phyloP scores from a whole-genome alignment of 2,888 invertebrate genomes.

The Nemoura dubitans region DNA sequence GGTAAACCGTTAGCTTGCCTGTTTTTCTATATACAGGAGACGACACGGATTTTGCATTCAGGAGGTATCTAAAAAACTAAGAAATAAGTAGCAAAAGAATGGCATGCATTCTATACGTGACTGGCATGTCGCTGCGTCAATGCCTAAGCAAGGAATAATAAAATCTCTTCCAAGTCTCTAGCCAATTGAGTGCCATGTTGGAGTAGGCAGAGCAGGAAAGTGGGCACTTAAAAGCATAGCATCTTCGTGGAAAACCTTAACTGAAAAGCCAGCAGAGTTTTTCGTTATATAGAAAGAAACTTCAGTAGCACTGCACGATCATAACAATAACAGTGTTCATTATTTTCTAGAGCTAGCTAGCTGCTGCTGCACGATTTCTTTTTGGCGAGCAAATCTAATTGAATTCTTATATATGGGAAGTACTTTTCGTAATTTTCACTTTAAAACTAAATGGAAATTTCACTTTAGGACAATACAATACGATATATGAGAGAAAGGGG shows the following conservation, averaged over 20 bases:
- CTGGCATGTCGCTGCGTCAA: not conserved
- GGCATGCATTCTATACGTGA: not conserved
- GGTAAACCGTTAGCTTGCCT: not conserved
- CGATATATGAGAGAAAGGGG: not conserved
- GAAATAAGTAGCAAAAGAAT: slow-evolving; percentile 12
- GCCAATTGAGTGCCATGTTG: slow-evolving; percentile 4
- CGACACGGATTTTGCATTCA: not conserved
- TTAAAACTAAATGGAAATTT: not conserved
- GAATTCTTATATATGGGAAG: not conserved
- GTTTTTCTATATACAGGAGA: not conserved
- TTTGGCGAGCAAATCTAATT: not conserved
- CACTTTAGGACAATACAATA: not conserved
- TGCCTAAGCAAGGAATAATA: slow-evolving; percentile 7
- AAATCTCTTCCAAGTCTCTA: not conserved
- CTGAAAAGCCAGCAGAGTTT: not conserved
- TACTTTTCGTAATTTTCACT: not conserved
- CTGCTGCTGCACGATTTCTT: not conserved
- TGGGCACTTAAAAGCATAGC: not conserved
- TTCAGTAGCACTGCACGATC: not conserved
- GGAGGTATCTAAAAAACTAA: not conserved
- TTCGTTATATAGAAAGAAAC: not conserved
- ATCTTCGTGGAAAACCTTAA: not conserved
- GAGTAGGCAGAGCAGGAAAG: not conserved
- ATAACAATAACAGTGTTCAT: slow-evolving; percentile 2
- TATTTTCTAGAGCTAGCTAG: not conserved